phyloP scores from a whole-genome alignment of 2,888 invertebrate genomes.

The Parascotia fuliginaria region DNA sequence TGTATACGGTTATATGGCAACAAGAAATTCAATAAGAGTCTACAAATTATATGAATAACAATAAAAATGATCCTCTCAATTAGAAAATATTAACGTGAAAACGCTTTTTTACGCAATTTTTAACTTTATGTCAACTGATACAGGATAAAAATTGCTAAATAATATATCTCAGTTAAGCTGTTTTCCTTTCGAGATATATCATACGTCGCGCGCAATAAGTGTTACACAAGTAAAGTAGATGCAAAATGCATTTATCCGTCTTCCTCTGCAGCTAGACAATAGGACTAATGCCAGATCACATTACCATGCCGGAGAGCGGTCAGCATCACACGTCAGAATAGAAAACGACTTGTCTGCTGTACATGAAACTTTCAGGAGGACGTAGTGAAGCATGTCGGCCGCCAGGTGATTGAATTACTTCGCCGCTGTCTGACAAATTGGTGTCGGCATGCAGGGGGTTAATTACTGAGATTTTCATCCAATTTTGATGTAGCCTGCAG shows the following conservation, averaged over 20 bases:
- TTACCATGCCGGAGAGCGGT: background rate
- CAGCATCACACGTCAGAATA: background rate
- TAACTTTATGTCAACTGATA: no score
- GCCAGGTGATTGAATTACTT: background rate
- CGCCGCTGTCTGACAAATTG: conserved; percentile 2
- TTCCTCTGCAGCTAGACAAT: background rate
- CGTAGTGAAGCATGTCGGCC: background rate
- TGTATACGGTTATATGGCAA: no score
- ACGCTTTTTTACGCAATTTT: no score
- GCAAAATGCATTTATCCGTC: background rate
- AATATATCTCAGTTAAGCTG: no score
- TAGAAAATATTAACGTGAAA: no score
- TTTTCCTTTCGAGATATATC: no score
- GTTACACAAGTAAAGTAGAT: background rate
- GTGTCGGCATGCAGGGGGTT: conserved; percentile 1
- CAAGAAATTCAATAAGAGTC: no score
- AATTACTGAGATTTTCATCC: conserved; percentile 1
- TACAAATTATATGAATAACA: no score
- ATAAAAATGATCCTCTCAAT: no score
- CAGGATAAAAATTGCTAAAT: no score
- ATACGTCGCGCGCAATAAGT: no score
- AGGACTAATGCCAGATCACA: background rate
- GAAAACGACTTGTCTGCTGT: background rate
- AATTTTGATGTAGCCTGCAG: background rate
- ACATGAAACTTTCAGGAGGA: background rate